Percentiles rank a stretch among this genome's conserved stretches.
These are phyloP conservation scores for Bos javanicus DNA, from an alignment of 2,113 vertebrate genomes.

Conservation along the genomic window DNA sequence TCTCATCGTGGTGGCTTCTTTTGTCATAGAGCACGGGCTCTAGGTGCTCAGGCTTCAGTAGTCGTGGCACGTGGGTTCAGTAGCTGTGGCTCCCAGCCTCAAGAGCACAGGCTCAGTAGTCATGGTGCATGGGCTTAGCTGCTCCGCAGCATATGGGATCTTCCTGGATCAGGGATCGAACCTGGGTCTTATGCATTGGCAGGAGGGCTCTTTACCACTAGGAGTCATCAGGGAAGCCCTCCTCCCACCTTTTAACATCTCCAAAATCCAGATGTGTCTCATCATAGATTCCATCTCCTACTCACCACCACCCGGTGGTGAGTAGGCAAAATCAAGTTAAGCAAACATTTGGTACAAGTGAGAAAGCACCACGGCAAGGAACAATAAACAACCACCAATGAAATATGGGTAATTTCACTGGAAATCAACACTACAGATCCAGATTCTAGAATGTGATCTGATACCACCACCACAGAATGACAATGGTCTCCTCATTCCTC, in stretches of 20 bases:
- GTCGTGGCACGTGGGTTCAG: too few relatives aligned
- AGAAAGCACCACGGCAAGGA: not conserved
- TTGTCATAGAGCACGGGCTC: too few relatives aligned
- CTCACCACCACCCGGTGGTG: not conserved
- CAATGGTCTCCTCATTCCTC: not conserved
- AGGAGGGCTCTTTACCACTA: not conserved
- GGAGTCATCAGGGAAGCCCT: not conserved
- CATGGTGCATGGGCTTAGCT: too few relatives aligned
- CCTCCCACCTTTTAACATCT: not conserved
- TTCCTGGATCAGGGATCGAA: not conserved
- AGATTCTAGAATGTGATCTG: not conserved
- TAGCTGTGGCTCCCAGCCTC: too few relatives aligned
- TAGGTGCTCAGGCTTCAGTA: too few relatives aligned
- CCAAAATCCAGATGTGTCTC: not conserved
- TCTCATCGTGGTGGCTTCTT: too few relatives aligned
- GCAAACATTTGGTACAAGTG: not conserved
- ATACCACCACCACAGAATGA: not conserved
- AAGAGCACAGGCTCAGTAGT: too few relatives aligned
- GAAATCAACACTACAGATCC: not conserved
- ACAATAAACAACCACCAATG: not conserved
- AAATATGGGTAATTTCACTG: not conserved
- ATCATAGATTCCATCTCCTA: not conserved
- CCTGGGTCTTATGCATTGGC: not conserved
- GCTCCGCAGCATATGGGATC: too few relatives aligned
- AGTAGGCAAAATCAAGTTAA: not conserved